These are phyloP conservation scores for Conomelus anceps DNA, from an alignment of 2,888 invertebrate genomes.

Conservation along the genomic window DNA sequence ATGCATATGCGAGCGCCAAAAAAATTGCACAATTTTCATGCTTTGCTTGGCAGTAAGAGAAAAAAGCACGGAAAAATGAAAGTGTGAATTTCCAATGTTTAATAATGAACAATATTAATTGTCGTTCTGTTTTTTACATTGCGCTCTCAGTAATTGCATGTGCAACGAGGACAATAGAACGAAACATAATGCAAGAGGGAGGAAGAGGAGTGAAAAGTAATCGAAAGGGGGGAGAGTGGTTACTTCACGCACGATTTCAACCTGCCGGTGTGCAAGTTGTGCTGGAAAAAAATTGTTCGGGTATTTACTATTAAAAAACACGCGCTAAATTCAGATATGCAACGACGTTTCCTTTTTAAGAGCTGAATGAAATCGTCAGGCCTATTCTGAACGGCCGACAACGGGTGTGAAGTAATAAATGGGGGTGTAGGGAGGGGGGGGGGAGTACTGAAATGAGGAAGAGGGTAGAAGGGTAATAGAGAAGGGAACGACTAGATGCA, in stretches of 20 bases:
- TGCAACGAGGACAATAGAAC: background rate
- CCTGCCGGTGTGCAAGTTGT: background rate
- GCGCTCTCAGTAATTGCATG: background rate
- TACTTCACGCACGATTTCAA: background rate
- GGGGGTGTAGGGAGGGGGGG: background rate
- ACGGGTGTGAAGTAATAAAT: background rate
- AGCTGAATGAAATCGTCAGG: background rate
- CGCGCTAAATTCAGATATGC: background rate
- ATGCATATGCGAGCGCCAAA: background rate
- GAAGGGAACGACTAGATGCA: background rate
- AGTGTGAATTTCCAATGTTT: background rate
- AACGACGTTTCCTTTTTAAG: background rate
- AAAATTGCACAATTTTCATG: background rate
- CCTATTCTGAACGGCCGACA: background rate
- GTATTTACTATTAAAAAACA: background rate
- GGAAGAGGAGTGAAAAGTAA: background rate
- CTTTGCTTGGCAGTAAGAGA: background rate
- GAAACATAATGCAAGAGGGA: background rate
- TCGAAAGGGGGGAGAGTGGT: background rate
- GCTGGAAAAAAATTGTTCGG: background rate
- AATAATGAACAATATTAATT: background rate
- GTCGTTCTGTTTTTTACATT: background rate
- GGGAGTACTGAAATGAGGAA: background rate
- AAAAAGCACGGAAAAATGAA: background rate
- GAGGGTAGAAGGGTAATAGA: background rate